Evolutionary conservation across 2,888 invertebrate species (phyloP).

Genomic region (Xylota segnis): DNA sequence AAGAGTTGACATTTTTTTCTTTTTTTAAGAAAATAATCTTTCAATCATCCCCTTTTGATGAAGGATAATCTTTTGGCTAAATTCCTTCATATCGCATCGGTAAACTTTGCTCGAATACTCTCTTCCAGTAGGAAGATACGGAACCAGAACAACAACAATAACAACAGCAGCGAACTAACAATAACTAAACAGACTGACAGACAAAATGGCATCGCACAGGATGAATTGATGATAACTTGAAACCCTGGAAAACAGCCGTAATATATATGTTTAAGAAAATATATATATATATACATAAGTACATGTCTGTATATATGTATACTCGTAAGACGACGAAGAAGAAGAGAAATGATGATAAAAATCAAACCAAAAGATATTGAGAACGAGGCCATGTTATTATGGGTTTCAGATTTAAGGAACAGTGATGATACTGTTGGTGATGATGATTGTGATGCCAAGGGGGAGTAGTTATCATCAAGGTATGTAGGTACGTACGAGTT

Average conservation of each 20-base stretch:
- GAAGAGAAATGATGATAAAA: slow-evolving; percentile 41
- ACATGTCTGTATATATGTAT: background rate
- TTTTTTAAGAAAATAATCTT: slow-evolving; percentile 71
- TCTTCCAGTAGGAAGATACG: slow-evolving; percentile 1
- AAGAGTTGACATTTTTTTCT: slow-evolving; percentile 40
- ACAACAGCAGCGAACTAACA: slow-evolving; percentile 61
- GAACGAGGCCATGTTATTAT: slow-evolving; percentile 70
- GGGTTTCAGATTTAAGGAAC: slow-evolving; percentile 64
- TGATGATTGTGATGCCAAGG: slow-evolving; percentile 26
- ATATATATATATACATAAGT: background rate
- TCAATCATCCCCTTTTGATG: slow-evolving; percentile 76
- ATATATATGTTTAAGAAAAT: slow-evolving; percentile 41
- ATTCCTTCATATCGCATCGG: slow-evolving; percentile 71
- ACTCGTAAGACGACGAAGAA: background rate
- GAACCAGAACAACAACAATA: slow-evolving; percentile 16
- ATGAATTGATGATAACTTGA: slow-evolving; percentile 72
- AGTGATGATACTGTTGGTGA: slow-evolving; percentile 13
- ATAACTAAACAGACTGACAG: slow-evolving; percentile 67
- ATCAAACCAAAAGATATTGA: slow-evolving; percentile 59
- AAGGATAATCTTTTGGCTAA: slow-evolving; percentile 75
- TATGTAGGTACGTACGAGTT: slow-evolving; percentile 38
- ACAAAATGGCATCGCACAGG: slow-evolving; percentile 71
- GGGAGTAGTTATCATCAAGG: slow-evolving; percentile 56
- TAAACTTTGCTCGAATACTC: slow-evolving; percentile 50
- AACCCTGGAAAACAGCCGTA: slow-evolving; percentile 66